Evolutionary conservation across 1,140 invertebrate species (phyloP).

Genomic region (Calephelis virginiensis): DNA sequence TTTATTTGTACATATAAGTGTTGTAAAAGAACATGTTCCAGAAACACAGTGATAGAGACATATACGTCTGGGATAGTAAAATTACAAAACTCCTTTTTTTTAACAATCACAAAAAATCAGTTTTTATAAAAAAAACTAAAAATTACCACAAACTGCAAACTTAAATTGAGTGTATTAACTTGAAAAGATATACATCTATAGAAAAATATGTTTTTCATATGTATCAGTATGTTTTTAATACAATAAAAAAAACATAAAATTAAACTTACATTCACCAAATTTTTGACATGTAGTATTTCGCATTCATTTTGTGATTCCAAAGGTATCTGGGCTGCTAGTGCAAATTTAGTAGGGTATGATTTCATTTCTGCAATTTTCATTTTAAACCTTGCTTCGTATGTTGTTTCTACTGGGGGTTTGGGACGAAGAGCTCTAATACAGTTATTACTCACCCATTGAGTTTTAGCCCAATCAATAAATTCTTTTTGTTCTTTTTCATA

Average conservation of each 20-base stretch:
- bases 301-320: constrained; percentile 34
- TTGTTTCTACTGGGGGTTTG: constrained; percentile 48
- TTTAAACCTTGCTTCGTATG: constrained; percentile 57
- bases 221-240: neutral
- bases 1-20: neutral
- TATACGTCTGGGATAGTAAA: no score
- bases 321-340: constrained; percentile 60
- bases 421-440: constrained; percentile 53
- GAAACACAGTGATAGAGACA: neutral
- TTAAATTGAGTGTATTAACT: no score
- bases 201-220: no score
- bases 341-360: constrained; percentile 46
- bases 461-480: constrained; percentile 58
- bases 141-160: no score
- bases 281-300: constrained; percentile 40
- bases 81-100: no score
- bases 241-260: constrained; percentile 20
- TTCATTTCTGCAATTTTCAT: constrained; percentile 42
- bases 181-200: no score
- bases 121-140: no score
- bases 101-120: no score
- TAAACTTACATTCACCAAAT: constrained; percentile 50
- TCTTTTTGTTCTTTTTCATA: constrained; percentile 62
- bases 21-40: no score
- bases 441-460: constrained; percentile 46